A percentile compares a stretch with the other conserved stretches of the same genome.
phyloP scores from a whole-genome alignment of 2,113 vertebrate genomes.

The Panthera uncia region DNA sequence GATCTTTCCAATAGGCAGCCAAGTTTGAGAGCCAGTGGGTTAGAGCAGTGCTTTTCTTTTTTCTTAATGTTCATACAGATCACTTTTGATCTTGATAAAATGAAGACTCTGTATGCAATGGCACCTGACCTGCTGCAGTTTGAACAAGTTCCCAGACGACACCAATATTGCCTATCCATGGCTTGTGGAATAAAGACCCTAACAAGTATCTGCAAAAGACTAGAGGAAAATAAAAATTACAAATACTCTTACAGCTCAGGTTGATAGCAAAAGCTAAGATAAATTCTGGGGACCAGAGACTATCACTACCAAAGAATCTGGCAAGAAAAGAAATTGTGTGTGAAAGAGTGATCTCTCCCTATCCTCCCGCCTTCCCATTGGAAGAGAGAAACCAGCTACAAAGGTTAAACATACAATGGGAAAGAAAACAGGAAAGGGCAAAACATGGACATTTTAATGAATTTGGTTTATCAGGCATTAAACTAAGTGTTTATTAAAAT shows the following conservation, averaged over 20 bases:
- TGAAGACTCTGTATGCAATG: background rate
- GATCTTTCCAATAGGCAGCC: background rate
- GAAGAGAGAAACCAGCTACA: background rate
- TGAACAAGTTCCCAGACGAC: background rate
- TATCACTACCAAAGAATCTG: background rate
- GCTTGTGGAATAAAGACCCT: background rate
- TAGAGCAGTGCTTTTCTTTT: background rate
- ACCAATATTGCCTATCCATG: background rate
- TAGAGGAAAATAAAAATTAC: background rate
- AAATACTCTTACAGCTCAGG: background rate
- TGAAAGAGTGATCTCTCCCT: background rate
- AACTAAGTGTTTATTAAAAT: slow-evolving; percentile 39
- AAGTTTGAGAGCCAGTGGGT: background rate
- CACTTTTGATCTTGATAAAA: background rate
- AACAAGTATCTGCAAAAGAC: background rate
- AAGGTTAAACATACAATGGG: background rate
- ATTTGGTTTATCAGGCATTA: background rate
- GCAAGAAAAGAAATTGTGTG: background rate
- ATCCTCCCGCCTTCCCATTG: background rate
- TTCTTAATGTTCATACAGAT: background rate
- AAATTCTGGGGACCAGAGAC: background rate
- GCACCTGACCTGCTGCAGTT: background rate
- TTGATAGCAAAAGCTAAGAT: background rate
- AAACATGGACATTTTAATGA: background rate
- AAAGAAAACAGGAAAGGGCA: background rate